These are phyloP conservation scores for Sebastes glaucus DNA, from an alignment of 2,797 vertebrate species.

Conservation along the genomic window DNA sequence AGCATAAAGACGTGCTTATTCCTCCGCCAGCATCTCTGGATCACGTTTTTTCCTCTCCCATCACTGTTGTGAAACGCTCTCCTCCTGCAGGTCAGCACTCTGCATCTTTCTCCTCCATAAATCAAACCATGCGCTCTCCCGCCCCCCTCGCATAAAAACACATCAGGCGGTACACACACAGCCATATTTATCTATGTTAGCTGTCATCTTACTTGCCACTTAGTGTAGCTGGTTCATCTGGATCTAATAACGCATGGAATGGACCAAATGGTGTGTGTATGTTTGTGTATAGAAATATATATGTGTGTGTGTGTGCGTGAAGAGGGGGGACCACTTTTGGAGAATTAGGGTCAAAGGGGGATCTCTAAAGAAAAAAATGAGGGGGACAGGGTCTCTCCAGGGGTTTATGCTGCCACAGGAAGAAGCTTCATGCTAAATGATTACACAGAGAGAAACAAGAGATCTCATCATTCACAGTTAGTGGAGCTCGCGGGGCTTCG, in stretches of 20 bases:
- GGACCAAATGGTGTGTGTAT: constrained; percentile 6
- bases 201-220: constrained; percentile 51
- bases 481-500: constrained; percentile 19
- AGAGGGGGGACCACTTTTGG: not conserved
- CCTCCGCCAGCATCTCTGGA: constrained; percentile 10
- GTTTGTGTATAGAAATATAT: not conserved
- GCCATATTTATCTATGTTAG: constrained; percentile 46
- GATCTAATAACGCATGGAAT: constrained; percentile 54
- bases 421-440: constrained; percentile 55
- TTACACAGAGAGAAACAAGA: constrained; percentile 35
- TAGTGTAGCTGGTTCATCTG: constrained; percentile 55
- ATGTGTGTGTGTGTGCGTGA: not conserved
- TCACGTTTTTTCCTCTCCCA: not conserved
- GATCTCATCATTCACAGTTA: constrained; percentile 65
- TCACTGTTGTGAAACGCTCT: constrained; percentile 18
- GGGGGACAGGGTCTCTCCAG: constrained; percentile 10
- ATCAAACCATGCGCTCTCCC: constrained; percentile 24
- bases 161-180: constrained; percentile 17
- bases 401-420: constrained; percentile 43
- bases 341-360: constrained; percentile 55
- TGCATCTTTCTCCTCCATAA: constrained; percentile 29
- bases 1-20: not conserved
- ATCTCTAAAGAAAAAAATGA: constrained; percentile 23
- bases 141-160: constrained; percentile 14
- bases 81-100: constrained; percentile 25